phyloP scores from a whole-genome alignment of 2,888 invertebrate species.

The Aphidius colemani region DNA sequence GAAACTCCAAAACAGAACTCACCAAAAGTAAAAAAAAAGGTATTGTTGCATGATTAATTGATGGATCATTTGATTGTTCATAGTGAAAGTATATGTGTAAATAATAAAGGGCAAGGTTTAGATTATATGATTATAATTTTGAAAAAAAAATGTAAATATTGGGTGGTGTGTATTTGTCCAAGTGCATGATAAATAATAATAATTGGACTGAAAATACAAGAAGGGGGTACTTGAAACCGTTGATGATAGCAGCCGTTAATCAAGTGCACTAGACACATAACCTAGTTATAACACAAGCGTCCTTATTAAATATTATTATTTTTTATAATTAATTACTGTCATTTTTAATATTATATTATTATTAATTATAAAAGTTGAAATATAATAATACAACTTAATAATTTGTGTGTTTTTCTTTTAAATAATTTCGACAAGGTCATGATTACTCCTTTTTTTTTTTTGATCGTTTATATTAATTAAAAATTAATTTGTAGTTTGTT shows the following conservation, averaged over 20 bases:
- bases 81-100: too few relatives aligned
- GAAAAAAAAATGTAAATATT: background rate
- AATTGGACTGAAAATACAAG: background rate
- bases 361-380: too few relatives aligned
- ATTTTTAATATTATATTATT: background rate
- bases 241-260: slow-evolving; percentile 46
- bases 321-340: background rate
- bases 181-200: too few relatives aligned
- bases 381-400: too few relatives aligned
- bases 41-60: background rate
- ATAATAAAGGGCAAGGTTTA: too few relatives aligned
- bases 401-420: too few relatives aligned
- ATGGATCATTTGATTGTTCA: background rate
- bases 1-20: too few relatives aligned
- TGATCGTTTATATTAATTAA: background rate
- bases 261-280: slow-evolving; percentile 31
- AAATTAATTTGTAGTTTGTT: background rate
- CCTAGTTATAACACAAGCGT: slow-evolving; percentile 42
- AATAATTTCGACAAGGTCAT: too few relatives aligned
- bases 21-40: too few relatives aligned
- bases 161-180: background rate
- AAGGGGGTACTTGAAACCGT: slow-evolving; percentile 34
- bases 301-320: slow-evolving; percentile 32
- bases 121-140: too few relatives aligned
- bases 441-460: background rate